Percentiles rank a stretch among this genome's conserved stretches.
These are phyloP conservation scores for Danio tinwini DNA, from an alignment of 2,797 vertebrate species.

Conservation along the genomic window DNA sequence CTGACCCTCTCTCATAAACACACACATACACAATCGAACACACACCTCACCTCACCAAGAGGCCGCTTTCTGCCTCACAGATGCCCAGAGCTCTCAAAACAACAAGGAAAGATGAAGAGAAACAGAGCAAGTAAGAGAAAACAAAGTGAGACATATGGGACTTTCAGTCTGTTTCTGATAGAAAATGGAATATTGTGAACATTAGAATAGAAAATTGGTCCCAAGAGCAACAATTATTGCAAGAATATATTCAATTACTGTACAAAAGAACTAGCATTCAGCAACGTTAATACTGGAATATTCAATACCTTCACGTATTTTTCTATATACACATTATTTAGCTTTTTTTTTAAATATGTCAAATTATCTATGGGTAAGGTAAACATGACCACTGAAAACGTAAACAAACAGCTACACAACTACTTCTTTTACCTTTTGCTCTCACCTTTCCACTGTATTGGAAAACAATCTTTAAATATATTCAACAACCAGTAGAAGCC, in stretches of 20 bases:
- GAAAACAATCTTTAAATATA: slow-evolving; percentile 52
- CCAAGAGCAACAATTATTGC: neutral
- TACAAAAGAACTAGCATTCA: neutral
- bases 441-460: slow-evolving; percentile 44
- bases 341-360: neutral
- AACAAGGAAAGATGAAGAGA: slow-evolving; percentile 55
- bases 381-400: slow-evolving; percentile 48
- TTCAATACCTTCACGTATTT: neutral
- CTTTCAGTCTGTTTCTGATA: slow-evolving; percentile 48
- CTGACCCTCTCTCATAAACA: slow-evolving; percentile 46
- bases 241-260: neutral
- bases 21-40: slow-evolving; percentile 44
- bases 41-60: slow-evolving; percentile 50
- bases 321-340: neutral
- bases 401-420: slow-evolving; percentile 35
- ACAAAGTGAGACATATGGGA: slow-evolving; percentile 54
- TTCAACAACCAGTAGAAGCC: slow-evolving; percentile 75
- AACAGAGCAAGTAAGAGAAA: slow-evolving; percentile 40
- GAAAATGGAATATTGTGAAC: slow-evolving; percentile 2
- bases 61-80: slow-evolving; percentile 51
- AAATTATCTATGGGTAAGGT: neutral
- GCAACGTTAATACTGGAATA: neutral
- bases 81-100: slow-evolving; percentile 56
- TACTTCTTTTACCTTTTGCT: slow-evolving; percentile 41
- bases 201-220: neutral